Percentiles rank a stretch among this genome's conserved stretches.
These are phyloP conservation scores for Aselliscus stoliczkanus DNA, from an alignment of 2,797 vertebrate species.

Conservation along the genomic window DNA sequence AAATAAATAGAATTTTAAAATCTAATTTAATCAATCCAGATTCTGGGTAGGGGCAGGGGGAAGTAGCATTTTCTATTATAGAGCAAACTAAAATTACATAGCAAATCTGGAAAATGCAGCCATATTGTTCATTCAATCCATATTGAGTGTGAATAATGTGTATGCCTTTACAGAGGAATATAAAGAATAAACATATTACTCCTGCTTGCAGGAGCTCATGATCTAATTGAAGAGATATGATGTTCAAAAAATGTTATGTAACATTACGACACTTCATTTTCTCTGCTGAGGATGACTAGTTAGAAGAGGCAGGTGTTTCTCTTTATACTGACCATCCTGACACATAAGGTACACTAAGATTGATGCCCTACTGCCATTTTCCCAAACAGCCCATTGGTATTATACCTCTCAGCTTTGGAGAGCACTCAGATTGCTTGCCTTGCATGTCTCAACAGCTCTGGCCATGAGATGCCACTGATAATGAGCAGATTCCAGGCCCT, in stretches of 20 bases:
- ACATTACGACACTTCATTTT: not conserved
- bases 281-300: not conserved
- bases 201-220: not conserved
- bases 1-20: not conserved
- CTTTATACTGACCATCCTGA: not conserved
- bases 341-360: not conserved
- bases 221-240: not conserved
- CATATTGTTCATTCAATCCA: not conserved
- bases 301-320: not conserved
- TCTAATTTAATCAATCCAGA: not conserved
- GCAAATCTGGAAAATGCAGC: not conserved
- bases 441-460: conserved; percentile 40
- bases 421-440: not conserved
- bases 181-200: not conserved
- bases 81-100: conserved; percentile 4
- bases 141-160: not conserved
- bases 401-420: not conserved
- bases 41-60: not conserved
- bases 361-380: not conserved
- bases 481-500: conserved; percentile 52
- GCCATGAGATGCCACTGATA: conserved; percentile 7
- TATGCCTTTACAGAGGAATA: not conserved
- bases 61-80: not conserved
- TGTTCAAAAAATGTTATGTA: not conserved
- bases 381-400: not conserved